Evolutionary conservation across 2,113 vertebrate genomes (phyloP), one percentile per base, ranked within the genome.

Genomic region (Syrmaticus mikado): DNA sequence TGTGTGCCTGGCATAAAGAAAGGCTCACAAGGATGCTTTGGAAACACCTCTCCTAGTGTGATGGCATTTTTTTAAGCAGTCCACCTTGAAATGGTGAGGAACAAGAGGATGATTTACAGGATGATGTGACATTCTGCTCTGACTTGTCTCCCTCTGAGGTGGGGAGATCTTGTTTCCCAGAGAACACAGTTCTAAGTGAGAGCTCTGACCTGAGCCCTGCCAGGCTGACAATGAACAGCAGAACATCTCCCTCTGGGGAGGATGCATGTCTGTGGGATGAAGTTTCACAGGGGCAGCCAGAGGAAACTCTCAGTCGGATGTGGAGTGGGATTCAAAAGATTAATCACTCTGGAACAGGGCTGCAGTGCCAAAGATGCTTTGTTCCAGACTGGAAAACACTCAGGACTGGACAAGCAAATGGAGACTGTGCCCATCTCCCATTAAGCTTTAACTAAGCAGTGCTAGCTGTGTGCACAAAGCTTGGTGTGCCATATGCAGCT

Each of bases 31-130:
- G 57, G 50, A 48, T 11, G 4, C 48, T 58, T 20, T 24, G 15
- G 19, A 40, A 74, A 71, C 84, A 21, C 4, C 0, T 84, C 34
- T 24, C 12, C n/a, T n/a, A 4, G 3, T 4, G 10, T 24, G 38
- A 28, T n/a, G 15, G 19, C 55, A 14, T 52, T 67, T 87, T 87
- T 84, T 52, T 2, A 60, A 85, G 60, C 58, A 20, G 50, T 45
- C 66, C 34, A 24, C 0, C 11, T 38, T 13, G 48, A 72, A 78
- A 2, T 12, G 28, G 64, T 43, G 24, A 72, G 43, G 38, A 65
- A 62, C 41, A 28, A 34, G 1, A 3, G 34, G 13, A 41, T 0
- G 0, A 27, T 50, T 74, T 66, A 25, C 45, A 43, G 36, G 2
- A 1, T 45, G 36, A 34, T 25, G 45, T 28, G 36, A 9, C 55